Percentiles rank a stretch among this genome's conserved stretches.
These are phyloP conservation scores for Stomatorhinus walkeri DNA, from an alignment of 2,797 vertebrate genomes.

Conservation along the genomic window DNA sequence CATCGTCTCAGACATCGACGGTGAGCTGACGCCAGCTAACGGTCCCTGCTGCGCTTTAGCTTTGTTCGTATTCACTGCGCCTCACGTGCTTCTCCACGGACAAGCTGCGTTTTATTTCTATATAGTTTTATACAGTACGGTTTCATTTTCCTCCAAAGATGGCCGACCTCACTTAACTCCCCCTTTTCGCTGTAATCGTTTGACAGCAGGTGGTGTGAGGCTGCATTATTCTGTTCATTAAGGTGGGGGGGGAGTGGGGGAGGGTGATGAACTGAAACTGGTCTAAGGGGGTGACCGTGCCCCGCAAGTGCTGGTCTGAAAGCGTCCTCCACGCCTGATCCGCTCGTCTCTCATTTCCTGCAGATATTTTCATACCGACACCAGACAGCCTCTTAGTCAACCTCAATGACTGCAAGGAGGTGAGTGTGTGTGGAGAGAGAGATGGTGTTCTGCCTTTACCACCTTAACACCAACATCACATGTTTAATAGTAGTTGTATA, in stretches of 20 bases:
- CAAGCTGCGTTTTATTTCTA: not conserved
- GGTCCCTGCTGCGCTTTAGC: not conserved
- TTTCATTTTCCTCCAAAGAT: not conserved
- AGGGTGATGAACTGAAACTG: not conserved
- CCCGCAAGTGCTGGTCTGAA: not conserved
- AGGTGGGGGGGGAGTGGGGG: not conserved
- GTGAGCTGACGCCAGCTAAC: conserved; percentile 50
- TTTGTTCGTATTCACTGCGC: not conserved
- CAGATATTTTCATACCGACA: conserved; percentile 97
- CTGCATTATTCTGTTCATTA: not conserved
- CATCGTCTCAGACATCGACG: conserved; percentile 92
- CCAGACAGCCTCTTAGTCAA: conserved; percentile 95
- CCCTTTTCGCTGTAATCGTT: not conserved
- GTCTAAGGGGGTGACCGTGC: not conserved
- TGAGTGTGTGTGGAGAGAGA: conserved; percentile 49
- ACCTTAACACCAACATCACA: not conserved
- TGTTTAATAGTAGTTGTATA: not conserved
- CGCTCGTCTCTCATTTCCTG: conserved; percentile 23
- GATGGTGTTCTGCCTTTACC: not conserved
- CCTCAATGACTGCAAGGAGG: conserved; percentile 95
- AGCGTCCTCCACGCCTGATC: not conserved
- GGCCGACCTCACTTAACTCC: not conserved
- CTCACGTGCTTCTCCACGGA: not conserved
- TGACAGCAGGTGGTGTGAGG: not conserved
- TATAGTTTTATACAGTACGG: not conserved